Conservation (phyloP, 2,113 vertebrate species). For the Neopipo cinnamomea region DNA sequence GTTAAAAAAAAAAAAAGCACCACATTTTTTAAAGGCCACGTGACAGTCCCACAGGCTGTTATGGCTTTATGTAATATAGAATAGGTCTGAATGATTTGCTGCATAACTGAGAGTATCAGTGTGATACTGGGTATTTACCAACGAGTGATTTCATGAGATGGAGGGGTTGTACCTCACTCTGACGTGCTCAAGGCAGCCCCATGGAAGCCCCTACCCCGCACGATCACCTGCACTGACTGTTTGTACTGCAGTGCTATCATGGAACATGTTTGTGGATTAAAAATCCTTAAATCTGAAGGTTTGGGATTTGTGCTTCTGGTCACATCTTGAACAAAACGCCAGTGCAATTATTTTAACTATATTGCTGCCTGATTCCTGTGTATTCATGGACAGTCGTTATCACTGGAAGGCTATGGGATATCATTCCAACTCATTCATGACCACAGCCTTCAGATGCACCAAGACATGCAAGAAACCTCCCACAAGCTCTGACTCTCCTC, state of each 20-base stretch:
- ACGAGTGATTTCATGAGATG: fast-evolving
- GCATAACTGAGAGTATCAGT: fast-evolving
- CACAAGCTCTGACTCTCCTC: fast-evolving
- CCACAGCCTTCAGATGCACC: constrained; percentile 14
- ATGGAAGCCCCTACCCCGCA: neutral
- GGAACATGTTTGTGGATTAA: neutral
- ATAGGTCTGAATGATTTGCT: neutral
- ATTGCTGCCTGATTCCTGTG: neutral
- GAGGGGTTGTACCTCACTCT: neutral
- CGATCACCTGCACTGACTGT: fast-evolving
- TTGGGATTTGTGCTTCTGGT: neutral
- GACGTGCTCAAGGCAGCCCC: neutral
- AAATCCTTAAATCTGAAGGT: neutral
- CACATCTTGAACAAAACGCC: neutral
- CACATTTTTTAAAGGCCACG: neutral
- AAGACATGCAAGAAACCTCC: neutral
- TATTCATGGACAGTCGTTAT: neutral
- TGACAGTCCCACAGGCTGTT: neutral
- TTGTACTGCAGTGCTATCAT: neutral
- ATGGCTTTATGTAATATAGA: neutral
- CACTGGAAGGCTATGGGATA: neutral
- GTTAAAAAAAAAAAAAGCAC: neutral
- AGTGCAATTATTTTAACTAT: constrained; percentile 6
- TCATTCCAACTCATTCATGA: neutral
- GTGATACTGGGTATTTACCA: fast-evolving